Evolutionary conservation across 2,113 vertebrate genomes (phyloP).

Genomic region (Tympanuchus pallidicinctus): DNA sequence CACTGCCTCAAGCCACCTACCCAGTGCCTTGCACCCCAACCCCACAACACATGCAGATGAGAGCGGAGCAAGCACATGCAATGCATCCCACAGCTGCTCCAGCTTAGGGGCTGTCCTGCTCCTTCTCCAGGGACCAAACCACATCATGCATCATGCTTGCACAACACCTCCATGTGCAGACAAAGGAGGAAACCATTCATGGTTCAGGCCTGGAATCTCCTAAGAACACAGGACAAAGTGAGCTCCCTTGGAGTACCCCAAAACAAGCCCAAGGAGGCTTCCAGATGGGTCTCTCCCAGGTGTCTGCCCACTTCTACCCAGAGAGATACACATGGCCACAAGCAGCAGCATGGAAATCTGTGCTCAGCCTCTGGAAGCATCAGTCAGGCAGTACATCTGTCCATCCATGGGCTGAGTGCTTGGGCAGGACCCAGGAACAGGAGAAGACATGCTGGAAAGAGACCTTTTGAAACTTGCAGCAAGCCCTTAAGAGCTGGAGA

Average conservation of each 20-base stretch:
- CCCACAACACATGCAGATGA: neutral
- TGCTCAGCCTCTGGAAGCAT: neutral
- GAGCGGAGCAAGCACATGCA: fast-evolving
- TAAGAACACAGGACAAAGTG: neutral
- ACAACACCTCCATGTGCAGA: neutral
- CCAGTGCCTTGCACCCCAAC: neutral
- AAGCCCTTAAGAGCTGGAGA: neutral
- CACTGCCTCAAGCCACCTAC: fast-evolving
- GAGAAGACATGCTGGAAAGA: neutral
- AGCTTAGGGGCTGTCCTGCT: neutral
- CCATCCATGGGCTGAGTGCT: neutral
- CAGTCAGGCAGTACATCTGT: neutral
- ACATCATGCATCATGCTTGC: fast-evolving
- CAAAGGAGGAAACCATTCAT: neutral
- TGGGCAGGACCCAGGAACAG: neutral
- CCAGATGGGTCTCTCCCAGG: neutral
- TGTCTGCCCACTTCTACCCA: neutral
- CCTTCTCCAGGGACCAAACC: neutral
- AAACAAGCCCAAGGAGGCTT: neutral
- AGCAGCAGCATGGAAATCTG: neutral
- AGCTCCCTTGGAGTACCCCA: neutral
- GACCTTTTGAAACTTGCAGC: neutral
- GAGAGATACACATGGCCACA: neutral
- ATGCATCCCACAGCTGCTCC: neutral
- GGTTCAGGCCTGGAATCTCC: neutral